Base-by-base conservation (phyloP, 2,888 invertebrate genomes). In the Catocala sponsa region DNA sequence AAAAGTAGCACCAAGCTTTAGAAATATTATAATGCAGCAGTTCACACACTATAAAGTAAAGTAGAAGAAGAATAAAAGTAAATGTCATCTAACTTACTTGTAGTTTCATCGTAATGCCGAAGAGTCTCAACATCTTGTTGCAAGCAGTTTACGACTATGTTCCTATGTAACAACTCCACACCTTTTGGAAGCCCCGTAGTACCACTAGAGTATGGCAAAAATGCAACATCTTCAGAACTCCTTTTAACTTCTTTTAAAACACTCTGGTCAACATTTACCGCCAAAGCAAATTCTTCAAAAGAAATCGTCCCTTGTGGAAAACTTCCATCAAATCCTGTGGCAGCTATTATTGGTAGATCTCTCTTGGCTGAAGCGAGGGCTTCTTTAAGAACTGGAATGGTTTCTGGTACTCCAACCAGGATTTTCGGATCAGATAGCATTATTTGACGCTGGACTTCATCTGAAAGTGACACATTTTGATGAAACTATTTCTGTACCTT, bases 101-200 rank as follows among this genome's bases (percentile, higher is more conserved):
- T 90, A 6, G 91, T 90, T 49, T 86, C 83, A 55, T 80, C 65
- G 62, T 87, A 85, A 48, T 86, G 80, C 44, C 82, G 81, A 0
- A 83, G 63, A 50, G 75, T 83, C 0, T 85, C 79, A 4, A 82
- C 78, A 59, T 87, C 76, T 70, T 85, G 78, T 62, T 91, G 91
- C 6, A 79, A 33, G 62, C 81, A 81, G 76, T 96, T 95, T 0
- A 94, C 77, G 0, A 95, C 85, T 5, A 96, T 76, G 84, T 95
- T 96, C 55, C 76, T 88, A 84, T 97, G 96, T 0, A 95, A 94
- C 0, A 97, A 83, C 78, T 95, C 94, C 0, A 97, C 97, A 1
- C 97, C 97, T 92, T 97, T 97, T 0, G 97, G 96, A 47, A 97
- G 76, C 0, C 98, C 98, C 0, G 98, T 98, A 0, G 98, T 98